These are phyloP conservation scores for Phaethon lepturus DNA, from an alignment of 2,113 vertebrate genomes.

Conservation along the genomic window DNA sequence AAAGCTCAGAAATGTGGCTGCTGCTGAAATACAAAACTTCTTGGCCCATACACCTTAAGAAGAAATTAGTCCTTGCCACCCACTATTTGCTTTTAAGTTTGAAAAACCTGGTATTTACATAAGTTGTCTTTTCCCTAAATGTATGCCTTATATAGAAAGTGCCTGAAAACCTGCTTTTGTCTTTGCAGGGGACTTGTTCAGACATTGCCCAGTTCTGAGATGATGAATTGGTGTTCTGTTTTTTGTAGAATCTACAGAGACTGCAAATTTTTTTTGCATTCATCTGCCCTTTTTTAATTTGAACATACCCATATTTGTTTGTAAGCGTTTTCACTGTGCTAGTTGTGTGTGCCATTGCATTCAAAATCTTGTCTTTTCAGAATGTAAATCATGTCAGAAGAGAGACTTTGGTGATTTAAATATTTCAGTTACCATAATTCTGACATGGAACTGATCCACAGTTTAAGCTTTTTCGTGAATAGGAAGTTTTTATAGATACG, in stretches of 20 bases:
- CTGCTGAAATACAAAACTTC: background rate
- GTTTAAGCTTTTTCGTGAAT: background rate
- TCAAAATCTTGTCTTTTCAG: background rate
- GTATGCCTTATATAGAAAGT: background rate
- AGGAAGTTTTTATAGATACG: background rate
- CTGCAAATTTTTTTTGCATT: background rate
- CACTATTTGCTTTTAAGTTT: background rate
- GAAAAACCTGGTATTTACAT: background rate
- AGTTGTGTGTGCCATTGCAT: background rate
- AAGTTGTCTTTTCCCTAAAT: background rate
- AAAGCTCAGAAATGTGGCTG: background rate
- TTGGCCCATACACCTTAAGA: background rate
- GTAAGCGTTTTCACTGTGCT: background rate
- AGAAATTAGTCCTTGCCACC: background rate
- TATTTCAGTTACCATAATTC: background rate
- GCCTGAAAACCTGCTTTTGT: background rate
- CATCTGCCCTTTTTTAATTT: background rate
- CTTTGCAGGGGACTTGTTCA: background rate
- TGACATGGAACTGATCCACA: background rate
- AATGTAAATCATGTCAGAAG: background rate
- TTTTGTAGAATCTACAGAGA: background rate
- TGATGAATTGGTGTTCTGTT: background rate
- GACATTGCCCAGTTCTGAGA: background rate
- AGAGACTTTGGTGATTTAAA: background rate
- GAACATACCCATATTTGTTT: background rate